Evolutionary conservation across 2,797 vertebrate genomes (phyloP), one percentile per base, ranked within the genome.

Genomic region (Pteronotus mesoamericanus): DNA sequence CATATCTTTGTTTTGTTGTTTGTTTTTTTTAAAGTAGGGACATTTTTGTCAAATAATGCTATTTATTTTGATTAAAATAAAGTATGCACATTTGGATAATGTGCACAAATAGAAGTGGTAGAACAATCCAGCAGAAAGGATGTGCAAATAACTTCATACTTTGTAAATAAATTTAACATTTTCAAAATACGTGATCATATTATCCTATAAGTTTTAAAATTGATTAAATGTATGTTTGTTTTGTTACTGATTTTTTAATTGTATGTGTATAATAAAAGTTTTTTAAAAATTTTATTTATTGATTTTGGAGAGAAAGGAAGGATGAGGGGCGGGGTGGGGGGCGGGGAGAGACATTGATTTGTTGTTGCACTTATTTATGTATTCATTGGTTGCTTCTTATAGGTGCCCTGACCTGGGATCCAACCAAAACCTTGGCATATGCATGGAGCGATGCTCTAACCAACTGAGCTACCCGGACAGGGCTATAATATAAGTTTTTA

Each of bases 171-270:
- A 87, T 44, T 55, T n/a, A 86, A 57, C 10, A 39, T 59, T 96
- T 96, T 37, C 0, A 80, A 96, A 93, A 75, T 44, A 86, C 37
- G 16, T 68, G 37, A 86, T 39, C 32, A 46, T 74, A 75, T 75
- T 94, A 71, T 93, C 89, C 53, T 80, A 51, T 71, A 69, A 68
- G 6, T 66, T 83, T 71, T 85, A 79, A 86, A 86, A 74, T 11
- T 84, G 42, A 84, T 89, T 80, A 86, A 24, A 92, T 69, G 68
- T 86, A 64, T 96, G 37, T 61, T 95, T 59, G 78, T 80, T 95
- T 93, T 34, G 86, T 88, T 80, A 57, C 59, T 92, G 24, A 95
- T 82, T 89, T 93, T 77, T 32, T 32, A 64, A 57, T 37, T 64
- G 80, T 29, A 10, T 68, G 29, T 74, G 19, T 53, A 8, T 64